Base-by-base conservation (phyloP, 2,113 vertebrate species). In the Caloenas nicobarica region DNA sequence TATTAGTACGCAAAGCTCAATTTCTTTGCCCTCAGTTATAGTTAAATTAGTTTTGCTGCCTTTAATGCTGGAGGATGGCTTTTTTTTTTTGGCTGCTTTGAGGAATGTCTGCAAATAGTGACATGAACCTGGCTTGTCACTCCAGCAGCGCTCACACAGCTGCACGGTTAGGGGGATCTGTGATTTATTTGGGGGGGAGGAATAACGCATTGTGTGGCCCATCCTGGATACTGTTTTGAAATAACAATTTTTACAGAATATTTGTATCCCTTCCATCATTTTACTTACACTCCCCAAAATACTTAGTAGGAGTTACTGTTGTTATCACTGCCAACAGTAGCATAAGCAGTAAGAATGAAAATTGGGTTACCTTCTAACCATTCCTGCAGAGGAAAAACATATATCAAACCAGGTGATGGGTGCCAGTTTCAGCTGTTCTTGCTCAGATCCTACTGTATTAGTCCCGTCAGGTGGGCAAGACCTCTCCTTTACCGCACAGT, bases 21-120 rank as follows among this genome's bases (percentile, higher is more conserved):
- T 38, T 72, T 38, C 34, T 66, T 16, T 58, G 56, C 48, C 51
- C 48, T 40, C n/a, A 3, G 40, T 51, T 61, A 15, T 1, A 24
- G 34, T 51, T 60, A 17, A 78, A 28, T 66, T 21, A 16, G 13
- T 29, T 9, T 24, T 11, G 33, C 11, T 0, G 0, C 11, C 57
- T 61, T 65, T 46, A 9, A 26, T 91, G 83, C 7, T 16, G 36
- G 68, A 64, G 61, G 36, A 29, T 0, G 1, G 26, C 31, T 48
- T 5, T 1, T 66, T 87, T n/a, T 0, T 66, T 87, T n/a, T 0
- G 1, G 29, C 53, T 46, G 64, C 65, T 56, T 44, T 31, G 51
- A 42, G 62, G 70, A 57, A n/a, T 3, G 9, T 26, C 33, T 31
- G 69, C 58, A 15, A 12, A 34, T 31, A 34, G 61, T 4, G 71